A percentile compares a stretch with the other conserved stretches of the same genome.
These are phyloP conservation scores for Pogonocherus hispidulus DNA, from an alignment of 2,888 invertebrate genomes.

Conservation along the genomic window DNA sequence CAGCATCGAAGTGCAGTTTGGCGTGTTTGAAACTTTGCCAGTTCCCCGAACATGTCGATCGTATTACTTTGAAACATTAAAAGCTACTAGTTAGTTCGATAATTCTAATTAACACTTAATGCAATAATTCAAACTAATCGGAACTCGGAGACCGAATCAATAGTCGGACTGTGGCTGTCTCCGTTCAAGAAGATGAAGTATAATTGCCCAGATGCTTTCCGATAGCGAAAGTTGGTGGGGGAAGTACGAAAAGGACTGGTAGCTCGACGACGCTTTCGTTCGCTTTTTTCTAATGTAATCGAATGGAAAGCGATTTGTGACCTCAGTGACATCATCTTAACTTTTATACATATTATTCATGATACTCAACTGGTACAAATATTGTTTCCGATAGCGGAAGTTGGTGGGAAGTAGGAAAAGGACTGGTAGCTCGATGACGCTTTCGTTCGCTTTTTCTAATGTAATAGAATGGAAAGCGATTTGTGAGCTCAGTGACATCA, in stretches of 20 bases:
- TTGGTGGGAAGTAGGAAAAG: not conserved
- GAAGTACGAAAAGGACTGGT: not conserved
- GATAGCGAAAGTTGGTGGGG: not conserved
- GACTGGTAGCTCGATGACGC: not conserved
- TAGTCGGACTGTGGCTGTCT: constrained; percentile 9
- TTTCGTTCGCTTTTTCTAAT: not conserved
- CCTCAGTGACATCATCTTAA: no score
- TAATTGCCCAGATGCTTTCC: not conserved
- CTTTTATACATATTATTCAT: no score
- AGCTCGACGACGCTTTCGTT: not conserved
- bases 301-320: no score
- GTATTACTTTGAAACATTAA: constrained; percentile 44
- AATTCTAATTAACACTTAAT: constrained; percentile 50
- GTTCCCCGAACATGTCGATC: constrained; percentile 37
- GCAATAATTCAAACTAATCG: constrained; percentile 42
- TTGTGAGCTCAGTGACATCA: no score
- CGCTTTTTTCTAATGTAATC: no score
- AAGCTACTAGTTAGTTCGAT: constrained; percentile 48
- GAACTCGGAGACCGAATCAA: constrained; percentile 16
- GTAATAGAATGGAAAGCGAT: no score
- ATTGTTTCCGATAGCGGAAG: not conserved
- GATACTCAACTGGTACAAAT: no score
- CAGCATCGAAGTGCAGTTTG: constrained; percentile 33
- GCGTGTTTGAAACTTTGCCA: constrained; percentile 26
- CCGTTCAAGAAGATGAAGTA: not conserved